phyloP scores from a whole-genome alignment of 2,888 invertebrate genomes.

The Drosophila mercatorum region DNA sequence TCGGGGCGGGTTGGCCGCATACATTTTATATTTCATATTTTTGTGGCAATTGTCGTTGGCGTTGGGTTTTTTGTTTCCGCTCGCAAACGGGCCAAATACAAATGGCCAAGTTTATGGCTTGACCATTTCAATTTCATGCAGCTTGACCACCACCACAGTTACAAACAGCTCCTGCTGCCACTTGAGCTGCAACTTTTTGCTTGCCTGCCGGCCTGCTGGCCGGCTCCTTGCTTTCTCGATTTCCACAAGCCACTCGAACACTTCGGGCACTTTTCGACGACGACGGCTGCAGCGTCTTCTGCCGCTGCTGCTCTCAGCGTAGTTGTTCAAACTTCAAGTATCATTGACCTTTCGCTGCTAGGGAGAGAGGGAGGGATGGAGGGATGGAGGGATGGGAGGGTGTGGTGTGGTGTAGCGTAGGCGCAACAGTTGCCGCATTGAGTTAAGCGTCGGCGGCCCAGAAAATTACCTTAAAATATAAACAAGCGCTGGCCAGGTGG shows the following conservation, averaged over 20 bases:
- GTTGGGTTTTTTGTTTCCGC: constrained; percentile 45
- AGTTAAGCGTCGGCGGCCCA: constrained; percentile 67
- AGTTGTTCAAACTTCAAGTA: constrained; percentile 75
- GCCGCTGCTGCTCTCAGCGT: not conserved
- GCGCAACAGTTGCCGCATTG: constrained; percentile 71
- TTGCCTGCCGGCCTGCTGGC: not conserved
- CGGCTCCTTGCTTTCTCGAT: constrained; percentile 54
- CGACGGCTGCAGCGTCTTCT: not conserved
- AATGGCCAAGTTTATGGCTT: constrained; percentile 76
- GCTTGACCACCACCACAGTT: constrained; percentile 59
- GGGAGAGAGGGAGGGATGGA: no score
- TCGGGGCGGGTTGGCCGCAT: constrained; percentile 20
- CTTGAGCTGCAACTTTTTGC: constrained; percentile 57
- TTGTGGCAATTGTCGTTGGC: constrained; percentile 61
- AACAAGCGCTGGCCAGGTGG: constrained; percentile 45
- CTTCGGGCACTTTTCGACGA: constrained; percentile 32
- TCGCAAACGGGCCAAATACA: constrained; percentile 59
- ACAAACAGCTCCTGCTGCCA: constrained; percentile 21
- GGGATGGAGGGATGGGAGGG: not conserved
- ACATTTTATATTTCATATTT: constrained; percentile 58
- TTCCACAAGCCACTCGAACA: constrained; percentile 69
- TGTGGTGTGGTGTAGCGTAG: constrained; percentile 19
- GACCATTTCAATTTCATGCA: constrained; percentile 79
- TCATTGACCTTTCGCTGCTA: constrained; percentile 67
- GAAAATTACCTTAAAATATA: constrained; percentile 74